These are phyloP conservation scores for Harpagoxenus sublaevis DNA, from an alignment of 2,888 invertebrate genomes.

Conservation along the genomic window DNA sequence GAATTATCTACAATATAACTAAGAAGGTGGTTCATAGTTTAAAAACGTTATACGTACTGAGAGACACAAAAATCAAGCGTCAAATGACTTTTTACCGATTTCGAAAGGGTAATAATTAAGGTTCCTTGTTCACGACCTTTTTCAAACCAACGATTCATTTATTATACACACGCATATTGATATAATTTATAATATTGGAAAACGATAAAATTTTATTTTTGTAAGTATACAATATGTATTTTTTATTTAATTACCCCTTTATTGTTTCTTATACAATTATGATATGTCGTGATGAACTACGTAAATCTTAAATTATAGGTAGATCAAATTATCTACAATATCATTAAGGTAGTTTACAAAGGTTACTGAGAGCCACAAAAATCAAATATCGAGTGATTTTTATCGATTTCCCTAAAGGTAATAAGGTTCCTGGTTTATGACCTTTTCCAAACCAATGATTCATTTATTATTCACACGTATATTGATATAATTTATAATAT, in stretches of 20 bases:
- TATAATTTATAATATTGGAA: neutral
- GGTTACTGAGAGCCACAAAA: neutral
- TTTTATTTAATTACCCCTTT: neutral
- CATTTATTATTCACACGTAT: neutral
- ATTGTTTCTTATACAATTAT: neutral
- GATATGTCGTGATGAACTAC: neutral
- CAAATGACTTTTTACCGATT: neutral
- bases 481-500: conserved; percentile 1
- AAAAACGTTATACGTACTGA: neutral
- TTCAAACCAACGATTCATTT: neutral
- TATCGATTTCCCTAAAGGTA: neutral
- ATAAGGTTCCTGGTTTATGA: neutral
- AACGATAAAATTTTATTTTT: neutral
- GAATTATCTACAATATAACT: neutral
- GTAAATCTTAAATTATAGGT: too few relatives aligned
- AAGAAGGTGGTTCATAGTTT: neutral
- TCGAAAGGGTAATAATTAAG: neutral
- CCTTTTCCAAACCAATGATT: neutral
- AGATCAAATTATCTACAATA: neutral
- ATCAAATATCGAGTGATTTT: neutral
- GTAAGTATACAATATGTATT: neutral
- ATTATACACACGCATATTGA: neutral
- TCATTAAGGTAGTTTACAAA: neutral
- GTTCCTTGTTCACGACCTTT: neutral
- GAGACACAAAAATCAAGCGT: neutral